Evolutionary conservation across 2,888 invertebrate species (phyloP), one percentile per base, ranked within the genome.

Genomic region (Tribolium freemani): DNA sequence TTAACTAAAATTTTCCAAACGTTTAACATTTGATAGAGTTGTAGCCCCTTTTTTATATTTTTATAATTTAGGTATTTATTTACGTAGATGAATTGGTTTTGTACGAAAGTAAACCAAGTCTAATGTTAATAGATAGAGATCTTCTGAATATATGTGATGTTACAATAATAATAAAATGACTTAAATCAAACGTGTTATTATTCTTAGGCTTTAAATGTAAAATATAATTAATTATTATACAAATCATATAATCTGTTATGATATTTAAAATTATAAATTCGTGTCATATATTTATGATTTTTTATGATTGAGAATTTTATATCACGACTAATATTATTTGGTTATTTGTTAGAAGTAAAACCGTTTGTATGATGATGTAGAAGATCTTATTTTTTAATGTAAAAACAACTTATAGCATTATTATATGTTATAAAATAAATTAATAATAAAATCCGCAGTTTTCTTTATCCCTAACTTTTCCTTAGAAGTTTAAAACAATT

Each of bases 81-180:
- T 57, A 10, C 9, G 8, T 38, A 38, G 38, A n/a, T 9, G 8
- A 38, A 9, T 38, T 38, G 9, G 8, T 53, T 64, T 16, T 31
- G 4, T 69, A 50, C 60, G 21, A 69, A 69, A 51, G 13, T 26
- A 46, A 69, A 73, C 63, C 50, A 61, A 54, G 60, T 44, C 69
- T 70, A 68, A 64, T 76, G 68, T 75, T 76, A 72, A 72, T 68
- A 75, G 75, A 74, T 78, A 78, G 78, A 76, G 76, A 81, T 79
- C 77, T 78, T 80, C 80, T 79, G 75, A 57, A 82, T 84, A 83
- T 83, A 84, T 84, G 84, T 84, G 84, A 84, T 84, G 84, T 84
- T 84, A 84, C 84, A 84, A 84, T 84, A 84, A 84, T 78, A 50
- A 76, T 75, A 70, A 72, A 71, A 76, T 75, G 71, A 76, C 56